Evolutionary conservation across 2,888 invertebrate species (phyloP).

Genomic region (Melieria picta): DNA sequence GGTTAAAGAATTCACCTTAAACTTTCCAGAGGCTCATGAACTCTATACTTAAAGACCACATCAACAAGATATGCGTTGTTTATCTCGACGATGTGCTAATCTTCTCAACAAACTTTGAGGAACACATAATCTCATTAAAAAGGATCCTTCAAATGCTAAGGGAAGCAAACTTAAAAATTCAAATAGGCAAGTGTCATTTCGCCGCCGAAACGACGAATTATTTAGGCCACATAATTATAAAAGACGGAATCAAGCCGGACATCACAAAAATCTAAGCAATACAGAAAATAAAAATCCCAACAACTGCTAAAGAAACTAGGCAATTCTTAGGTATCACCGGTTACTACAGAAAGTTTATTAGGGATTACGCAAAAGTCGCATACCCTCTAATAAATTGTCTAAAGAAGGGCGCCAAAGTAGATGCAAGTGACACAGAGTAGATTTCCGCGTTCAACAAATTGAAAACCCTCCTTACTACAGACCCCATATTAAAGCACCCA

Average conservation of each 20-base stretch:
- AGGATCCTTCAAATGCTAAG: conserved; percentile 25
- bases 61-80: not conserved
- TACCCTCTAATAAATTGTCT: no score
- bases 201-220: conserved; percentile 22
- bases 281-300: not conserved
- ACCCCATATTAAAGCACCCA: not conserved
- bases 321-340: no score
- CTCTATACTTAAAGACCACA: not conserved
- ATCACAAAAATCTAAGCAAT: not conserved
- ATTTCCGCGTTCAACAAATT: no score
- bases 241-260: conserved; percentile 5
- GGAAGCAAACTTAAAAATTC: conserved; percentile 19
- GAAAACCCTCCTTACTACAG: conserved; percentile 30
- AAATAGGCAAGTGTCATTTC: conserved; percentile 25
- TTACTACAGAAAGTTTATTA: no score
- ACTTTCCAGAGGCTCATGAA: not conserved
- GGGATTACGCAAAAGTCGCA: no score
- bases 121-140: conserved; percentile 36
- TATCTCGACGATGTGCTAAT: not conserved
- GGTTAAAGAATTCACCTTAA: not conserved
- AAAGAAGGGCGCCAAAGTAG: no score
- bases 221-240: conserved; percentile 31
- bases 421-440: no score
- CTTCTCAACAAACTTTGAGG: not conserved
- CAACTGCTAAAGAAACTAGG: no score